Percentiles rank a stretch among this genome's conserved stretches.
These are phyloP conservation scores for Oreochromis grahami DNA, from an alignment of 2,797 vertebrate genomes.

Conservation along the genomic window DNA sequence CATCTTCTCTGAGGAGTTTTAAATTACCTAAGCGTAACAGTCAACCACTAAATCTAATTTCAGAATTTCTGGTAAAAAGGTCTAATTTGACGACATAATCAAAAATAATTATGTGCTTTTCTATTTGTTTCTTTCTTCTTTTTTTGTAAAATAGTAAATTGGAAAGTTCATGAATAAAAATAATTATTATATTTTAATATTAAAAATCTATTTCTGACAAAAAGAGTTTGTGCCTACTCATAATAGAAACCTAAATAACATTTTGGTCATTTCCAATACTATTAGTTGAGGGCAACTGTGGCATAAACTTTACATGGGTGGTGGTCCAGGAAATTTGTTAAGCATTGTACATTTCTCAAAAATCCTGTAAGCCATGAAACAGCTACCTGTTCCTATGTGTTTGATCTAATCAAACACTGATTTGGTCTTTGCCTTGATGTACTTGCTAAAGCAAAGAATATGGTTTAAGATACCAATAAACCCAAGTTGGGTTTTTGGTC, in stretches of 20 bases:
- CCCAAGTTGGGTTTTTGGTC: not conserved
- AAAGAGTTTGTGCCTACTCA: not conserved
- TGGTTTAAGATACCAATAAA: not conserved
- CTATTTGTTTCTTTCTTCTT: not conserved
- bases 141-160: not conserved
- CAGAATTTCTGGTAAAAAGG: not conserved
- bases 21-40: not conserved
- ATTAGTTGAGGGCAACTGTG: not conserved
- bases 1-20: not conserved
- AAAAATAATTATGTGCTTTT: not conserved
- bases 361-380: not conserved
- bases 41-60: not conserved
- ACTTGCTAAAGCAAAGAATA: not conserved
- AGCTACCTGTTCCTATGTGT: not conserved
- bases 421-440: not conserved
- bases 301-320: not conserved
- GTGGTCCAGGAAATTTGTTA: not conserved
- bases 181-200: not conserved
- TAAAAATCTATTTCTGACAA: not conserved
- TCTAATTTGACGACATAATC: not conserved
- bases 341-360: not conserved
- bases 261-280: not conserved
- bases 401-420: not conserved
- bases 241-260: not conserved
- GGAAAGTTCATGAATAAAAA: not conserved